These are phyloP conservation scores for Psylliodes chrysocephalus DNA, from an alignment of 2,888 invertebrate genomes.

Conservation along the genomic window DNA sequence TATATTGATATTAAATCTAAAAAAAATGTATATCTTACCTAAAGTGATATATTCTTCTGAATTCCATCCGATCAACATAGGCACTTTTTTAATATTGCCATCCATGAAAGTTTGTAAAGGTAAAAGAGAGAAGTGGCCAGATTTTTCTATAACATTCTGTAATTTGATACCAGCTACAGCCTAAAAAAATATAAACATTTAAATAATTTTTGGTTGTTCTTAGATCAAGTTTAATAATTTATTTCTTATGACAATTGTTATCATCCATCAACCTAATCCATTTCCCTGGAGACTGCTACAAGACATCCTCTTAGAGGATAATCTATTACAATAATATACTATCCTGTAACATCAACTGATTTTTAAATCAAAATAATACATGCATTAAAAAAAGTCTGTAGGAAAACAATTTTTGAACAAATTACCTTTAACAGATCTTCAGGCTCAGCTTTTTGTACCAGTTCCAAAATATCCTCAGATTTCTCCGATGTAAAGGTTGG, in stretches of 20 bases:
- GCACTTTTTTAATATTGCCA: slow-evolving; percentile 36
- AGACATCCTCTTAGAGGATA: too few species aligned
- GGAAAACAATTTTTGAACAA: too few species aligned
- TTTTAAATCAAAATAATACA: too few species aligned
- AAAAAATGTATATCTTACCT: slow-evolving; percentile 11
- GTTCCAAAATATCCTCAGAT: slow-evolving; percentile 29
- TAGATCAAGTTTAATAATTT: too few species aligned
- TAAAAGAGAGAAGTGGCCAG: slow-evolving; percentile 25
- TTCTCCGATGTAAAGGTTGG: slow-evolving; percentile 27
- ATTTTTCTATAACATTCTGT: slow-evolving; percentile 30
- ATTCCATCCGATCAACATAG: slow-evolving; percentile 37
- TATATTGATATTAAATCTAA: not conserved
- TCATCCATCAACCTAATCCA: too few species aligned
- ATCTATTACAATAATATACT: too few species aligned
- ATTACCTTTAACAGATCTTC: slow-evolving; percentile 27
- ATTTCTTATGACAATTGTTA: too few species aligned
- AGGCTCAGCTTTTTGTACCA: slow-evolving; percentile 24
- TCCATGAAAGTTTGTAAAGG: slow-evolving; percentile 34
- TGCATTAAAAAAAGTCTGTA: too few species aligned
- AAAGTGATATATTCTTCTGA: slow-evolving; percentile 37
- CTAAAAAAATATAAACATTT: slow-evolving; percentile 6
- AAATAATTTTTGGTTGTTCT: too few species aligned
- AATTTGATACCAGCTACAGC: not conserved
- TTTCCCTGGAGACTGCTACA: too few species aligned
- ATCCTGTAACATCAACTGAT: too few species aligned